Evolutionary conservation across 2,888 invertebrate genomes (phyloP).

Genomic region (Spicauda simplicius): DNA sequence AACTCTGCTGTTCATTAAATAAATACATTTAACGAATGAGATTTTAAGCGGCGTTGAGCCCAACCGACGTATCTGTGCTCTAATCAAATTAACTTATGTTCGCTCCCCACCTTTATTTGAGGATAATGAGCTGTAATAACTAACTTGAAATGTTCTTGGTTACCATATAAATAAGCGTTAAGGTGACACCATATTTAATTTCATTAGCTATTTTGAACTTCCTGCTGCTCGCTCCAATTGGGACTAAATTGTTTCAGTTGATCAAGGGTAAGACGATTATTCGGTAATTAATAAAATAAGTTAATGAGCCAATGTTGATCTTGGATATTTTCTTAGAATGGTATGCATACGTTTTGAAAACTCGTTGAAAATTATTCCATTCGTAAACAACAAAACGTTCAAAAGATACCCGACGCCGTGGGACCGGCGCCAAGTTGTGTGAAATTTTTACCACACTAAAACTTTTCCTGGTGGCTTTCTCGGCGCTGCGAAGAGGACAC

Average conservation of each 20-base stretch:
- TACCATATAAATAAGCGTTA: conserved; percentile 53
- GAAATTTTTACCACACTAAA: no score
- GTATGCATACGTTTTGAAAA: no score
- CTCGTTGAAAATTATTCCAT: no score
- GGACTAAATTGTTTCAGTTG: neutral
- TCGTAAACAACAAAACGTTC: no score
- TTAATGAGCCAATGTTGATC: neutral
- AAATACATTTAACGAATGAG: conserved; percentile 71
- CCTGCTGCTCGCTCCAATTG: conserved; percentile 6
- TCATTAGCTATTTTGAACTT: conserved; percentile 17
- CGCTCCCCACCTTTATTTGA: conserved; percentile 63
- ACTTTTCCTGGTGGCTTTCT: no score
- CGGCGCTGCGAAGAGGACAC: no score
- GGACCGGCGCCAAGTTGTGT: no score
- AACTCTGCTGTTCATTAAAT: conserved; percentile 54
- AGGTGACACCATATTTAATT: conserved; percentile 15
- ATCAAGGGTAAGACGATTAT: neutral
- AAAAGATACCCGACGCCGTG: no score
- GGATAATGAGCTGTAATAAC: conserved; percentile 69
- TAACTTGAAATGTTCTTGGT: conserved; percentile 53
- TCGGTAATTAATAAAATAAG: neutral
- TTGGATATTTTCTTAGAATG: no score
- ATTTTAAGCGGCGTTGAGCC: conserved; percentile 61
- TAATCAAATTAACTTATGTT: conserved; percentile 72
- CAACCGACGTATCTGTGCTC: conserved; percentile 41